Evolutionary conservation across 2,113 vertebrate species (phyloP).

Genomic region (Pseudolaguvia tuberculata): DNA sequence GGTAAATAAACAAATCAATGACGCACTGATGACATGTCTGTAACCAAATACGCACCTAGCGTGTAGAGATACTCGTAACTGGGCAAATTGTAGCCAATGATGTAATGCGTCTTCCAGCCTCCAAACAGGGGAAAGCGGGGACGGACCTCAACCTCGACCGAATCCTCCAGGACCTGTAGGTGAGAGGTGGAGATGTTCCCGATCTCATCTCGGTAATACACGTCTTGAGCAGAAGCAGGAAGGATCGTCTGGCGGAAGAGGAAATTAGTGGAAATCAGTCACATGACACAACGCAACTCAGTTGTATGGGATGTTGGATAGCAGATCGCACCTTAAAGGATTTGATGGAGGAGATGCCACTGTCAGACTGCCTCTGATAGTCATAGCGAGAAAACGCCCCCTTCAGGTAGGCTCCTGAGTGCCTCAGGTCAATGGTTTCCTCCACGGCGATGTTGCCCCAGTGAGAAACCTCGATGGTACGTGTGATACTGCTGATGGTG

Average conservation of each 20-base stretch:
- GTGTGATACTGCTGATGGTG: constrained; percentile 88
- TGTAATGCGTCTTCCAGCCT: constrained; percentile 98
- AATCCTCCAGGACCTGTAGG: constrained; percentile 91
- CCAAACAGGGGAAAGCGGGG: constrained; percentile 95
- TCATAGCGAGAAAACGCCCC: constrained; percentile 96
- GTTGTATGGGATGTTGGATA: not conserved
- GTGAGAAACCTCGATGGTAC: constrained; percentile 93
- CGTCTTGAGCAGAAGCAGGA: constrained; percentile 93
- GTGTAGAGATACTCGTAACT: constrained; percentile 98
- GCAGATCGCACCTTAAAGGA: constrained; percentile 84
- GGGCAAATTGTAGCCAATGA: constrained; percentile 94
- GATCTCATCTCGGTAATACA: constrained; percentile 97
- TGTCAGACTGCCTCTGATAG: constrained; percentile 96
- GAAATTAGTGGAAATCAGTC: not conserved
- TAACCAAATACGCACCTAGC: constrained; percentile 73
- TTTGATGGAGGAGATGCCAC: constrained; percentile 95
- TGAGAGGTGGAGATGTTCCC: constrained; percentile 98
- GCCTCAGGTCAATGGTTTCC: constrained; percentile 90
- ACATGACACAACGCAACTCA: too few relatives aligned
- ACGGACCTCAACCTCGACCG: constrained; percentile 94
- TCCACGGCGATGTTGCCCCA: constrained; percentile 98
- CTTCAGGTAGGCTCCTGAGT: constrained; percentile 90
- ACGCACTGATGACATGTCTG: not conserved
- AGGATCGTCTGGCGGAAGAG: constrained; percentile 84
- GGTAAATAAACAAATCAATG: not conserved